These are phyloP conservation scores for Melieria picta DNA, from an alignment of 2,888 invertebrate genomes.

Conservation along the genomic window DNA sequence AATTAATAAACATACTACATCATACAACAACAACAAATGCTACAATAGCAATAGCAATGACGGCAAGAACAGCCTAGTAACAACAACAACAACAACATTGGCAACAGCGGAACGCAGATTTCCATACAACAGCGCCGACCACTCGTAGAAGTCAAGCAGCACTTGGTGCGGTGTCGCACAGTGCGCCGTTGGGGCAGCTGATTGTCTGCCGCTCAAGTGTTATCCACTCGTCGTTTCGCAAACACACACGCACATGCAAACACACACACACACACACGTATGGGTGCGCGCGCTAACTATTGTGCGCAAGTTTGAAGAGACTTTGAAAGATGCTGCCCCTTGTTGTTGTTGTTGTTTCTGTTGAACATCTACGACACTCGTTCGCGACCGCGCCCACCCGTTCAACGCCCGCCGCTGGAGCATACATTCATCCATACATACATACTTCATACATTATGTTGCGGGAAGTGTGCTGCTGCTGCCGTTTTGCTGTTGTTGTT, in stretches of 20 bases:
- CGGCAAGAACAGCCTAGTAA: background rate
- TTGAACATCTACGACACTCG: background rate
- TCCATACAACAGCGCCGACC: background rate
- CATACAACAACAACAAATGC: too few species aligned
- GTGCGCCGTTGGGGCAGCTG: background rate
- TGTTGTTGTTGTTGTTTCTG: constrained; percentile 1
- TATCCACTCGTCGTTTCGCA: background rate
- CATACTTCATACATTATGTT: background rate
- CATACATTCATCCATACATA: too few species aligned
- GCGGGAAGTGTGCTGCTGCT: background rate
- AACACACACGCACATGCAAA: background rate
- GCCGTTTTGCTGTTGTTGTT: background rate
- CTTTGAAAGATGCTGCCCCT: background rate
- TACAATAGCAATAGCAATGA: too few species aligned
- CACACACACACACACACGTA: background rate
- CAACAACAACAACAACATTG: background rate
- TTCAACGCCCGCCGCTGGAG: too few species aligned
- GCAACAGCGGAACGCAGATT: background rate
- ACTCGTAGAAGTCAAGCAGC: constrained; percentile 32
- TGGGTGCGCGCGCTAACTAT: background rate
- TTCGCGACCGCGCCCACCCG: too few species aligned
- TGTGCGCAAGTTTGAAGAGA: background rate
- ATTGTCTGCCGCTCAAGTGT: background rate
- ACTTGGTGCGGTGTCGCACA: constrained; percentile 6
- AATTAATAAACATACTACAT: constrained; percentile 27